Evolutionary conservation across 64 coral and sea anemone genomes (phyloP), one percentile per base, ranked within the genome.

Genomic region (Platygyra sinensis): DNA sequence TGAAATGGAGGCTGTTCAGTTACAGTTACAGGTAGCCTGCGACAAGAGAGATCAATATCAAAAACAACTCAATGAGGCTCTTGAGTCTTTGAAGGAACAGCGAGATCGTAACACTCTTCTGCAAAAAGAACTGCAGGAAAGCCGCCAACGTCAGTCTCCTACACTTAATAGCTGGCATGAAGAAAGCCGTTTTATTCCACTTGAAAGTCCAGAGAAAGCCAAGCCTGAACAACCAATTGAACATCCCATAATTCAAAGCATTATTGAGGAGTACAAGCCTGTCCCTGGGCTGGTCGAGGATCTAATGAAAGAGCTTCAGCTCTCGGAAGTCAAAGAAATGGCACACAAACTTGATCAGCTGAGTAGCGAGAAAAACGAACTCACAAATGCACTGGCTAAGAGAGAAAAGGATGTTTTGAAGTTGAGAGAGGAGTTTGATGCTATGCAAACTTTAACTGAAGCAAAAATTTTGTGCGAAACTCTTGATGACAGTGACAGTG

Each of bases 251-350:
- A 87, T 96, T 62, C 83, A 96, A 64, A 76, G 86, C 6, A 96
- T 96, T 17, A 96, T 91, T 11, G 94, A 96, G 31, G 94, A 96
- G 67, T 96, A 96, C 77, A 94, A 94, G 29, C 97, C 97, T 5
- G 97, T 89, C 20, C 97, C 97, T 4, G 97, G 80, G 12, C 65
- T 99, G 11, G 97, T 99, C 0, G 94, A 99, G 75, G 97, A 99
- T 76, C 91, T 99, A 0, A 99, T 99, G 97, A 99, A 96, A 63
- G 97, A 99, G 25, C 97, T 99, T 22, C 97, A 99, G 64, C 85
- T 93, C 11, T 99, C 91, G 2, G 97, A 99, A 30, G 90, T 93
- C 63, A 95, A 90, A 86, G 97, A 92, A 83, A 76, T 93, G 22
- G 94, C 93, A 57, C 83, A 99, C 38, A 88, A 96, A 42, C 52